Conservation (phyloP, 2,888 invertebrate species). For the Molorchus minor region DNA sequence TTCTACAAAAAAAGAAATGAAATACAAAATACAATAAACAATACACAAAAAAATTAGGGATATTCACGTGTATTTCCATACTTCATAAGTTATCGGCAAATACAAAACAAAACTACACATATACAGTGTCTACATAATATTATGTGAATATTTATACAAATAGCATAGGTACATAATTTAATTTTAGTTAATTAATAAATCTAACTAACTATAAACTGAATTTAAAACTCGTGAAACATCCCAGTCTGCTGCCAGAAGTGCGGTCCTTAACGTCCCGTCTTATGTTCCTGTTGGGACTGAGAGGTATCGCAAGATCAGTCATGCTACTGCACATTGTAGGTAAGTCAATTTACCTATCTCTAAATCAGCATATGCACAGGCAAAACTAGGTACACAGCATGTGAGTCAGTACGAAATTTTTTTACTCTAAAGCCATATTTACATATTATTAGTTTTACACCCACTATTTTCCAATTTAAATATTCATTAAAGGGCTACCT, state of each 20-base stretch:
- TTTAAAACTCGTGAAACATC: slow-evolving; percentile 34
- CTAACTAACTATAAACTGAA: slow-evolving; percentile 42
- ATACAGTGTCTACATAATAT: slow-evolving; percentile 62
- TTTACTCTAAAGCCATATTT: slow-evolving; percentile 55
- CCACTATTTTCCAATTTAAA: slow-evolving; percentile 20
- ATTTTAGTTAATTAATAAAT: slow-evolving; percentile 52
- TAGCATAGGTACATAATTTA: slow-evolving; percentile 64
- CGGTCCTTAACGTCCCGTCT: slow-evolving; percentile 62
- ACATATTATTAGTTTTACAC: slow-evolving; percentile 46
- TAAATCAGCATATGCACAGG: slow-evolving; percentile 44
- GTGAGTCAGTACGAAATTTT: slow-evolving; percentile 54
- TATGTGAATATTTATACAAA: slow-evolving; percentile 64
- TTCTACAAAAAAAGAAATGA: slow-evolving; percentile 42
- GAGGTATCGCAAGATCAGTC: slow-evolving; percentile 53
- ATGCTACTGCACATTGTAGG: slow-evolving; percentile 55
- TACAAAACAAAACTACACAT: slow-evolving; percentile 64
- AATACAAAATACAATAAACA: slow-evolving; percentile 53
- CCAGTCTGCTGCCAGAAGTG: slow-evolving; percentile 37
- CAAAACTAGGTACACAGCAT: slow-evolving; percentile 56
- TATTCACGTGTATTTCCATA: slow-evolving; percentile 59
- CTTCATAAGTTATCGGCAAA: slow-evolving; percentile 60
- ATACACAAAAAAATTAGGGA: slow-evolving; percentile 50
- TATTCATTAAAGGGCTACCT: too few relatives aligned
- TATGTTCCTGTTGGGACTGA: slow-evolving; percentile 47
- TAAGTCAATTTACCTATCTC: slow-evolving; percentile 45